Conservation (phyloP, 2,797 vertebrate species). For the Pygocentrus nattereri region DNA sequence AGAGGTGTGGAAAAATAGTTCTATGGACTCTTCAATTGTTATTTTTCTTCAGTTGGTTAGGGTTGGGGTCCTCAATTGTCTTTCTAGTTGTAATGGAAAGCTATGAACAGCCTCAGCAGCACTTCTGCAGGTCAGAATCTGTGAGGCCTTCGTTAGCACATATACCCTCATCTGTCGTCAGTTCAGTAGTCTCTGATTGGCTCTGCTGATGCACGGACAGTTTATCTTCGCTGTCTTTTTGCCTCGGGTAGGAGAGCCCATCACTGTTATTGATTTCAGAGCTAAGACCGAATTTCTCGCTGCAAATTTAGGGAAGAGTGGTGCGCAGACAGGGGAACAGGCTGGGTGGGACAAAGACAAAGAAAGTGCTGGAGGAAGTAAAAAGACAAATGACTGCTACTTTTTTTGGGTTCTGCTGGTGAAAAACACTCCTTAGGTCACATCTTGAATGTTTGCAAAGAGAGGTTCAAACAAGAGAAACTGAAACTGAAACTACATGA, state of each 20-base stretch:
- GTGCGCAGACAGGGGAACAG: too few species aligned
- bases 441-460: too few species aligned
- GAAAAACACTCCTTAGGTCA: too few species aligned
- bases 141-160: background rate
- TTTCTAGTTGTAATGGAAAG: background rate
- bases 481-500: too few species aligned
- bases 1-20: too few species aligned
- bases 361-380: too few species aligned
- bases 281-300: slow-evolving; percentile 85
- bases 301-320: slow-evolving; percentile 79
- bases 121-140: background rate
- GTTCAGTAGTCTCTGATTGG: slow-evolving; percentile 78
- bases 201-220: slow-evolving; percentile 80
- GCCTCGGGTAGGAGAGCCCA: slow-evolving; percentile 83
- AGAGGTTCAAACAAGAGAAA: too few species aligned
- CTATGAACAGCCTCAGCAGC: background rate
- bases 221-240: slow-evolving; percentile 82
- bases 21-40: too few species aligned
- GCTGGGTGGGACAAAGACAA: background rate
- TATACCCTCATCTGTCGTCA: slow-evolving; percentile 41
- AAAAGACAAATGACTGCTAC: too few species aligned
- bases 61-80: background rate
- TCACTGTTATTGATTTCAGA: slow-evolving; percentile 87
- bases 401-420: too few species aligned
- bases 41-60: background rate